Evolutionary conservation across 2,797 vertebrate genomes (phyloP).

Genomic region (Sebastes jordani): DNA sequence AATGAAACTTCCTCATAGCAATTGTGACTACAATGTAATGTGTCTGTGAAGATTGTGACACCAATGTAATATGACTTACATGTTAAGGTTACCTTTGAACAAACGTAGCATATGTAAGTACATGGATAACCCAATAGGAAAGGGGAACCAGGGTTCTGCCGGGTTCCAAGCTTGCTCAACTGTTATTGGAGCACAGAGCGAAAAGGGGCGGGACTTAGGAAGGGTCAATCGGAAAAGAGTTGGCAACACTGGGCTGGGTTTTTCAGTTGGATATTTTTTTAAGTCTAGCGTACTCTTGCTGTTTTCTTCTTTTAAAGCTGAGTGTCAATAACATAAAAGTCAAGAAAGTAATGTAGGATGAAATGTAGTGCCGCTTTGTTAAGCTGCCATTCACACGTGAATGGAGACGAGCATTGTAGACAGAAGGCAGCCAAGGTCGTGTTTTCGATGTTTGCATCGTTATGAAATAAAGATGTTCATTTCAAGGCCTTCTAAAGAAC

Average conservation of each 20-base stretch:
- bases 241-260: not conserved
- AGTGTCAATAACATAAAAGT: not conserved
- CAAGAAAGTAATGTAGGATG: slow-evolving; percentile 7
- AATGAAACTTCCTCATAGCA: no score
- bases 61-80: no score
- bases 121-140: no score
- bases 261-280: not conserved
- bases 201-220: no score
- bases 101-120: no score
- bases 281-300: not conserved
- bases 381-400: slow-evolving; percentile 5
- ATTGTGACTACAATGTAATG: no score
- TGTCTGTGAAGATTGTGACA: no score
- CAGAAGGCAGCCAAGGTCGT: not conserved
- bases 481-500: not conserved
- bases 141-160: no score
- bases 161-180: no score
- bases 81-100: no score
- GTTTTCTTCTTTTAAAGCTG: not conserved
- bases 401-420: not conserved
- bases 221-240: not conserved
- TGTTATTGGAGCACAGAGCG: no score
- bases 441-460: not conserved
- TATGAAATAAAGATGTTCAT: not conserved
- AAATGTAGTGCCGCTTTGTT: slow-evolving; percentile 23